A percentile compares a stretch with the other conserved stretches of the same genome.
Evolutionary conservation across 2,797 vertebrate species (phyloP).

Genomic region (Eulemur albifrons): DNA sequence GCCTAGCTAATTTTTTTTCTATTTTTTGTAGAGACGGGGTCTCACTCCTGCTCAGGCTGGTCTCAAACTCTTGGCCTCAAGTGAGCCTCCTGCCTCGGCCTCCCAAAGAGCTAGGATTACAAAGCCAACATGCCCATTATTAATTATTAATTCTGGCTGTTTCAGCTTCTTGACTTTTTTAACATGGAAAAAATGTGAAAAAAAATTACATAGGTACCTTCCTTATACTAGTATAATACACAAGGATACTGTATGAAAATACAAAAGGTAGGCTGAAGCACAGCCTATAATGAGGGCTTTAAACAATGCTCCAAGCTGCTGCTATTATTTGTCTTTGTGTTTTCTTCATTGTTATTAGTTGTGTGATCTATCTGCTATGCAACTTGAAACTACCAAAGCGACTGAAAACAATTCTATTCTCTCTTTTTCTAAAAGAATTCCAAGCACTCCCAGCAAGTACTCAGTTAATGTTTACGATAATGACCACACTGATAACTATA

Average conservation of each 20-base stretch:
- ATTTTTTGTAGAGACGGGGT: background rate
- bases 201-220: background rate
- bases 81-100: background rate
- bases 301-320: background rate
- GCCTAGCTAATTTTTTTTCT: background rate
- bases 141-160: background rate
- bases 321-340: background rate
- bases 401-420: constrained; percentile 10
- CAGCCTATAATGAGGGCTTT: background rate
- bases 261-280: background rate
- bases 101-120: background rate
- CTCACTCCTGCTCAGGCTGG: background rate
- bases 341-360: background rate
- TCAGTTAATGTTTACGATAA: background rate
- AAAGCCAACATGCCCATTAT: background rate
- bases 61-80: background rate
- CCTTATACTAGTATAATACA: background rate
- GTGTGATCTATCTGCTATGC: background rate
- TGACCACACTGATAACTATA: background rate
- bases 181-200: background rate
- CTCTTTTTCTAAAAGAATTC: constrained; percentile 30
- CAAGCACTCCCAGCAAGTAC: background rate
- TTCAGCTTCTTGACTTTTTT: constrained; percentile 23
- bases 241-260: background rate
- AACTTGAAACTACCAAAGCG: background rate